Conservation (phyloP, 2,113 vertebrate species). For the Phylloscopus whistleri region DNA sequence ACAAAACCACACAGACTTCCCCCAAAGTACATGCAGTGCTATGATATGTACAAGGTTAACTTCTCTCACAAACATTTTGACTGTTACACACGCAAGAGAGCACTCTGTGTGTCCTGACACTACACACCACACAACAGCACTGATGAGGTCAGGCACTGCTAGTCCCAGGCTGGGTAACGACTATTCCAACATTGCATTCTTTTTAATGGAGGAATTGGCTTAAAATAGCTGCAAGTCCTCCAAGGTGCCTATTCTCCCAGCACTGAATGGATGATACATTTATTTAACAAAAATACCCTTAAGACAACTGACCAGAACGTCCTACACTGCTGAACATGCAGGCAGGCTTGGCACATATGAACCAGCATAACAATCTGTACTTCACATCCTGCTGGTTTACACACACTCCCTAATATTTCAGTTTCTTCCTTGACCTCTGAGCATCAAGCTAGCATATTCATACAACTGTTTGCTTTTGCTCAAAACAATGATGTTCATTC, state of each 20-base stretch:
- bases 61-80: not conserved
- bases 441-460: not conserved
- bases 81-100: fast-evolving
- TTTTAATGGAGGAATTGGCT: not conserved
- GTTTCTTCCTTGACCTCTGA: not conserved
- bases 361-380: not conserved
- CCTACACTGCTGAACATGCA: not conserved
- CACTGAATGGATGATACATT: not conserved
- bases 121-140: fast-evolving
- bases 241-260: not conserved
- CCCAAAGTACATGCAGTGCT: not conserved
- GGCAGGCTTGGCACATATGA: not conserved
- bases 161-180: not conserved
- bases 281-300: not conserved
- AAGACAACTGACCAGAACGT: not conserved
- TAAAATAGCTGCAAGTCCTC: not conserved
- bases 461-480: not conserved
- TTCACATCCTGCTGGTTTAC: not conserved
- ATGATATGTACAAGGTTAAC: not conserved
- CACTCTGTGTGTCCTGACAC: fast-evolving
- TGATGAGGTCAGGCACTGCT: fast-evolving
- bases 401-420: not conserved
- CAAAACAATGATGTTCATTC: not conserved
- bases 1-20: not conserved
- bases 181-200: not conserved